Evolutionary conservation across 2,797 vertebrate genomes (phyloP).

Genomic region (Pseudochromis fuscus): DNA sequence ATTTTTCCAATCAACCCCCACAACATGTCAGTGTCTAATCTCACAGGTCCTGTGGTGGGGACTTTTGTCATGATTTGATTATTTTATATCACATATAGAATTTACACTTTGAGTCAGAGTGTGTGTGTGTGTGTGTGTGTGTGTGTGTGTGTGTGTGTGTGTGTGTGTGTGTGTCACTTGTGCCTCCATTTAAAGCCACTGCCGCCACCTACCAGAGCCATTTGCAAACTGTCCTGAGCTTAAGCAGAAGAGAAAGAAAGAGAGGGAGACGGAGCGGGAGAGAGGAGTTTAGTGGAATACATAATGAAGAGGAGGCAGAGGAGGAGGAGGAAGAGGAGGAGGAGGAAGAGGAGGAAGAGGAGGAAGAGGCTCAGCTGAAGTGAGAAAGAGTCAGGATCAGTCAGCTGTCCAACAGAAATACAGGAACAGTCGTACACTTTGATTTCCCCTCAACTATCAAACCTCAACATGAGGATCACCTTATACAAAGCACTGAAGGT

Average conservation of each 20-base stretch:
- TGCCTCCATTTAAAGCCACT: constrained; percentile 83
- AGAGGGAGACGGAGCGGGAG: background rate
- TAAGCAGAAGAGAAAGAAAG: constrained; percentile 1
- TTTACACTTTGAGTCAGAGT: constrained; percentile 77
- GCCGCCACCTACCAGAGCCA: constrained; percentile 69
- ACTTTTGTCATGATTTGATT: too few species aligned
- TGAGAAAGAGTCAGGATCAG: background rate
- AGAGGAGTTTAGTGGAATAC: constrained; percentile 1
- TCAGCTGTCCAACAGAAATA: too few species aligned
- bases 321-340: background rate
- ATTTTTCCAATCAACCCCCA: too few species aligned
- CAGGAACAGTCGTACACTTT: too few species aligned
- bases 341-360: background rate
- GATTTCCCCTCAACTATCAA: too few species aligned
- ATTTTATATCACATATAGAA: too few species aligned
- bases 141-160: constrained; percentile 17
- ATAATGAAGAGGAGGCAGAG: constrained; percentile 5
- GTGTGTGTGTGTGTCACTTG: constrained; percentile 57
- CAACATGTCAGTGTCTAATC: too few species aligned
- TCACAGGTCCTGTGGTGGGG: too few species aligned
- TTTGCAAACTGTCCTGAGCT: constrained; percentile 61
- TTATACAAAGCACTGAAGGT: too few species aligned
- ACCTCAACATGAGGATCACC: too few species aligned
- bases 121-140: constrained; percentile 21
- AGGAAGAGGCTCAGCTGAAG: background rate